phyloP scores from a whole-genome alignment of 2,888 invertebrate species.

The Leptinotarsa rubiginosa region DNA sequence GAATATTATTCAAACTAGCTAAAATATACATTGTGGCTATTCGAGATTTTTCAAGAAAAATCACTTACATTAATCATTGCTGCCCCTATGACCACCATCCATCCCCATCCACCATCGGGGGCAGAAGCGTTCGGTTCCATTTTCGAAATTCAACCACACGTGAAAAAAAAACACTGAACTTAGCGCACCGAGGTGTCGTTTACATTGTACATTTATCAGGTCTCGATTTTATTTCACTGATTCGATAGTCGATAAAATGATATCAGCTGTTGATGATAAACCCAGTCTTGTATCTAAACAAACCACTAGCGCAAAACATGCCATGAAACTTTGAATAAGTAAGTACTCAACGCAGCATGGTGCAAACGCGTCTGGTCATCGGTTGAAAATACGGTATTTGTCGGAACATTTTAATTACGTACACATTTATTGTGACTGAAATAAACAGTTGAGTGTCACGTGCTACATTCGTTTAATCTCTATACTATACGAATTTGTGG shows the following conservation, averaged over 20 bases:
- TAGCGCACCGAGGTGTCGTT: slow-evolving; percentile 15
- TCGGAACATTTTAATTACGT: slow-evolving; percentile 2
- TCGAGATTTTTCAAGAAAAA: slow-evolving; percentile 9
- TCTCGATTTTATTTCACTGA: slow-evolving; percentile 7
- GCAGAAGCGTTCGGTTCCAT: slow-evolving; percentile 64
- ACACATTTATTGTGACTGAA: slow-evolving; percentile 10
- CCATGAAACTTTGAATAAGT: slow-evolving; percentile 10
- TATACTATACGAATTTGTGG: neutral
- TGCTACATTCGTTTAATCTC: neutral
- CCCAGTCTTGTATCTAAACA: neutral
- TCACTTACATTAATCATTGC: slow-evolving; percentile 95
- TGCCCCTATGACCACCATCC: slow-evolving; percentile 94
- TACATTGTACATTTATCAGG: slow-evolving; percentile 2
- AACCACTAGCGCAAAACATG: neutral
- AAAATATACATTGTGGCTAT: neutral
- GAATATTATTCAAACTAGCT: too few relatives aligned
- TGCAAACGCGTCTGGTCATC: slow-evolving; percentile 14
- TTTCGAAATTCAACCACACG: neutral
- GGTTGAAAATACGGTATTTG: slow-evolving; percentile 8
- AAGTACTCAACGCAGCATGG: neutral
- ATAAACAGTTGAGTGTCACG: slow-evolving; percentile 6
- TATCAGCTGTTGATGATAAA: slow-evolving; percentile 6
- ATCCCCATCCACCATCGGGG: slow-evolving; percentile 95
- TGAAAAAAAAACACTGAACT: slow-evolving; percentile 22
- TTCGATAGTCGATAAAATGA: slow-evolving; percentile 11